A percentile compares a stretch with the other conserved stretches of the same genome.
Evolutionary conservation across 2,888 invertebrate species (phyloP).

Genomic region (Dryobotodes eremita): DNA sequence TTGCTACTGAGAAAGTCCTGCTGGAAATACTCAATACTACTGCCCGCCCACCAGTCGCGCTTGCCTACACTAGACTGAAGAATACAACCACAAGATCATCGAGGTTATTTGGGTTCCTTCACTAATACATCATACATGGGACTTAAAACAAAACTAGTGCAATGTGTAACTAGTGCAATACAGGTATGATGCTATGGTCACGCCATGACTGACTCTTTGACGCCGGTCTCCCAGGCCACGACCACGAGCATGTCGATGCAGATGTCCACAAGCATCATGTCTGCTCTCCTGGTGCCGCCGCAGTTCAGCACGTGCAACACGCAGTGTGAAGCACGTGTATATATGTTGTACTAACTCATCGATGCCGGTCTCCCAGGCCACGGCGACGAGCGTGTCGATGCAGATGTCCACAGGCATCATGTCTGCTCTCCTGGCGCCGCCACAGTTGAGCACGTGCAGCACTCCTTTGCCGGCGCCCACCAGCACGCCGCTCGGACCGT

Average conservation of each 20-base stretch:
- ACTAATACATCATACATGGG: too few relatives aligned
- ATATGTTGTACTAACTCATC: conserved; percentile 73
- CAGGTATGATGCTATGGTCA: too few relatives aligned
- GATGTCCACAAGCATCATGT: conserved; percentile 96
- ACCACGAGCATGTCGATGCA: conserved; percentile 94
- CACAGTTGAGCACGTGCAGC: conserved; percentile 92
- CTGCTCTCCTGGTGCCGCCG: conserved; percentile 89
- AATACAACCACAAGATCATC: too few relatives aligned
- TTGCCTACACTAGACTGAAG: too few relatives aligned
- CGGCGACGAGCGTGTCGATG: conserved; percentile 93
- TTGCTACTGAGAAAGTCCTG: too few relatives aligned
- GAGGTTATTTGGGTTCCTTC: too few relatives aligned
- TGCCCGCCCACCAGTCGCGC: too few relatives aligned
- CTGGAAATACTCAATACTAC: too few relatives aligned
- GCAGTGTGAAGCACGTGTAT: too few relatives aligned
- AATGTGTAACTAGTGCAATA: too few relatives aligned
- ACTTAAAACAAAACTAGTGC: too few relatives aligned
- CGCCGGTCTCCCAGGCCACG: conserved; percentile 93
- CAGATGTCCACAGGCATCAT: conserved; percentile 96
- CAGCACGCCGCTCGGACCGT: conserved; percentile 95
- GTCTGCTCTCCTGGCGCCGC: conserved; percentile 91
- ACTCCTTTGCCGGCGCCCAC: conserved; percentile 93
- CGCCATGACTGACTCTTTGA: conserved; percentile 76
- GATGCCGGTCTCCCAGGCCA: conserved; percentile 93
- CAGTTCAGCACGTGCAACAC: conserved; percentile 93